Conservation (phyloP, 1,140 invertebrate species). For the Rhysida immarginata region DNA sequence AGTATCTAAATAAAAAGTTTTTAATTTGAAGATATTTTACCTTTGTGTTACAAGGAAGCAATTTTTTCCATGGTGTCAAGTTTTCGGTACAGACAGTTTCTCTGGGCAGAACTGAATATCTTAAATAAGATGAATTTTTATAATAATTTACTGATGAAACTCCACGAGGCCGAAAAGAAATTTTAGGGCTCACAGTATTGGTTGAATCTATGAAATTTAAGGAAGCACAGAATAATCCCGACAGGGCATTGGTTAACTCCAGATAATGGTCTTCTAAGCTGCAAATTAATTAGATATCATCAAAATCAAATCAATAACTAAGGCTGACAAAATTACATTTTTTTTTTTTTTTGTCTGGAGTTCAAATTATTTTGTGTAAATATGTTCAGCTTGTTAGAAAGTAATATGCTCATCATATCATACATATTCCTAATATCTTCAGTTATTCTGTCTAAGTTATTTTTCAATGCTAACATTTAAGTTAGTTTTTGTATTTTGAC, state of each 20-base stretch:
- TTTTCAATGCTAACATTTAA: too few species aligned
- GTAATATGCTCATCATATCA: too few species aligned
- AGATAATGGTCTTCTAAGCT: conserved; percentile 42
- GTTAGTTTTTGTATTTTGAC: too few species aligned
- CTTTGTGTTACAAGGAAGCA: conserved; percentile 78
- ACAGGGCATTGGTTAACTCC: conserved; percentile 69
- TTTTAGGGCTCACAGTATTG: conserved; percentile 68
- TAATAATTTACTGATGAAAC: conserved; percentile 32
- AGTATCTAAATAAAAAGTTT: not conserved
- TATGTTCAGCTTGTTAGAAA: too few species aligned
- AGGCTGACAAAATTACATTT: too few species aligned
- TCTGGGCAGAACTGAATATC: conserved; percentile 75
- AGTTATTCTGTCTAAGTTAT: too few species aligned
- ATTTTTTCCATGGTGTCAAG: conserved; percentile 93
- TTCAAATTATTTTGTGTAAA: too few species aligned
- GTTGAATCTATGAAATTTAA: conserved; percentile 87
- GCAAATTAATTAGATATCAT: too few species aligned
- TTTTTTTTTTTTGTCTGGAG: too few species aligned
- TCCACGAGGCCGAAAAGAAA: conserved; percentile 62
- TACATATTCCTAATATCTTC: too few species aligned
- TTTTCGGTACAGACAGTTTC: conserved; percentile 98
- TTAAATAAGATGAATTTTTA: conserved; percentile 40
- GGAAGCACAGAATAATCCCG: conserved; percentile 87
- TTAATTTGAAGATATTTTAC: conserved; percentile 21
- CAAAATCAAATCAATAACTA: too few species aligned